Evolutionary conservation across 2,113 vertebrate species (phyloP), one percentile per base, ranked within the genome.

Genomic region (Falcunculus frontatus): DNA sequence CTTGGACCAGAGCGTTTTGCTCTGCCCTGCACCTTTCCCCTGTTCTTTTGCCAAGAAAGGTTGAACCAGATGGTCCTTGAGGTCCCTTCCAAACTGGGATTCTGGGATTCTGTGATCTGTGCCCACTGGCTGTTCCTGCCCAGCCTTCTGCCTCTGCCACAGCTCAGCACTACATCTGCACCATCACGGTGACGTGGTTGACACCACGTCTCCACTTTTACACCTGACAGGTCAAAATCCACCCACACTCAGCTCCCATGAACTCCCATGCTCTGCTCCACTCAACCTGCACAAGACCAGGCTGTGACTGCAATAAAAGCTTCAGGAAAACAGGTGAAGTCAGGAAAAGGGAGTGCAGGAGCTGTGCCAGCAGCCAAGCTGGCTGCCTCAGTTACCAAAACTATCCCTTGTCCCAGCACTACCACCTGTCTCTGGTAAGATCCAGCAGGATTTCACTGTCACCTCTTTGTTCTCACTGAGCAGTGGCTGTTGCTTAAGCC

Each of bases 121-220:
- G 35, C 39, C 42, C 7, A 1, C 6, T 22, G 46, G 72, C 22
- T 9, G 32, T 12, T 90, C n/a, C 62, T 75, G 39, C 26, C 52
- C 53, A 21, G 15, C 23, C 73, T 56, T 52, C 55, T 17, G 12
- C 42, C 52, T 59, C 77, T 7, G 0, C 21, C 7, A 3, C 4
- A 8, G 46, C n/a, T 75, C 67, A 15, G 57, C 3, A 1, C 56
- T 2, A 0, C 0, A 0, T 23, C 22, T 32, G 33, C 47, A 3
- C 35, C 21, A 1, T 11, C 26, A 16, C 0, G 0, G 29, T 10
- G 17, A 37, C 2, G 5, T 27, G 6, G 10, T 0, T 50, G 18
- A 27, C 62, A 39, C 44, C 13, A 8, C 0, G 0, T 17, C n/a
- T 39, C 63, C 46, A 8, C 23, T 64, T 23, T 35, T 16, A 26